Base-by-base conservation (phyloP, 2,113 vertebrate genomes). In the Sclerurus mexicanus region DNA sequence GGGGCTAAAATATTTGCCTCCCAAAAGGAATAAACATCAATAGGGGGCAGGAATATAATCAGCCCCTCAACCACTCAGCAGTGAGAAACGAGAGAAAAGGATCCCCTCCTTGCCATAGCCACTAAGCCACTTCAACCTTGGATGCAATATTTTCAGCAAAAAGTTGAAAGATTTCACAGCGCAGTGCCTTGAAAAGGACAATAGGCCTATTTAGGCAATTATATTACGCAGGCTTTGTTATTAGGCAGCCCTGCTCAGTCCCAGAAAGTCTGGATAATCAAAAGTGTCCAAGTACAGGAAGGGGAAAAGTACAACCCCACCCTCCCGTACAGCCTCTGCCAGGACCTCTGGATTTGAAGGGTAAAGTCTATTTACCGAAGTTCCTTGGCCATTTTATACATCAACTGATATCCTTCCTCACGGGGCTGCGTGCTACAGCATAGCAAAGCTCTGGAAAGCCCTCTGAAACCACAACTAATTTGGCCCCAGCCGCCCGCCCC, bases 281-380 rank as follows among this genome's bases (percentile, higher is more conserved):
- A 96, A 96, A 96, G 89, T 94, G 90, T 96, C 89, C 91, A 95
- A 94, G 87, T 77, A 95, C 94, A 97, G 94, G 93, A 97, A 97
- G 92, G 94, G 93, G 87, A 93, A 95, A 97, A 96, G 95, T 94
- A 94, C 94, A 95, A 86, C 96, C 90, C 93, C 96, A 95, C 95
- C 94, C 90, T 93, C 90, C 92, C 9, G 71, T 67, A 74, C 84
- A 96, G 78, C 87, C 31, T 75, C 80, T 94, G 96, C 95, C 95
- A 96, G 83, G 85, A 94, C 77, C 93, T 93, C 84, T 94, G 93
- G 76, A 91, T 91, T 85, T 85, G 87, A 87, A 94, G 91, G 82
- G 80, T 89, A 95, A 95, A 96, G 93, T 81, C 91, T 92, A 94
- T 90, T 85, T 87, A 92, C 76, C 18, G 33, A 94, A 89, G 85